Base-by-base conservation (phyloP, 2,888 invertebrate species). In the Luperina nickerlii region DNA sequence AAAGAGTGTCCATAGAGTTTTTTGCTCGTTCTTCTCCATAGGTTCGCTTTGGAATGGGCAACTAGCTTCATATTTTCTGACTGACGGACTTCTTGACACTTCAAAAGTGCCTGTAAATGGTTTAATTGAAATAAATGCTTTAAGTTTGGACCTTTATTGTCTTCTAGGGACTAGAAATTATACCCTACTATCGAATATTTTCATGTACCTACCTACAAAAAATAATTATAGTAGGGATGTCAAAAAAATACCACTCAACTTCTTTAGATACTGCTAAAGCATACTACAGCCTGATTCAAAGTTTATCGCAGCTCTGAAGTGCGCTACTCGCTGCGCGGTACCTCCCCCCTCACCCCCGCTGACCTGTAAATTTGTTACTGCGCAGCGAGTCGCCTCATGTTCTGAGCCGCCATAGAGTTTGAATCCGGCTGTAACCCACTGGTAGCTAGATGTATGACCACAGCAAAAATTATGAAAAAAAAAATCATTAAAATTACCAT, bases 131-230 rank as follows among this genome's bases (percentile, higher is more conserved):
- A 38, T 6, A 38, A 38, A 38, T 38, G 38, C 38, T 6, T 6
- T 38, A 6, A 38, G 38, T 38, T 38, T 38, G 42, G 42, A 57
- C 73, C 32, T 62, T 81, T 51, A 83, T 85, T 81, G 81, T 85
- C 66, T 76, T 27, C 27, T 51, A 42, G 62, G 54, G 38, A 38
- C 63, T 32, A 11, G 9, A 70, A 38, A 79, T 70, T 54, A 60
- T 38, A 24, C 32, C 13, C 20, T 48, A 15, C 20, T 62, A 67
- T 57, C 1, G 71, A 60, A 66, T 60, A 54, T 62, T 42, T 27
- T 7, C 8, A 32, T 32, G 32, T 32, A 32, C 32, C 32, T 32
- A 32, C 32, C 32, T 32, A 5, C 0, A 77, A n/a, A 65, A 15
- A 48, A 32, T 32, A n/a, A 6, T 1, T 9, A 20, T 62, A 24